These are phyloP conservation scores for Otolemur garnettii DNA, from an alignment of 2,113 vertebrate species.

Conservation along the genomic window DNA sequence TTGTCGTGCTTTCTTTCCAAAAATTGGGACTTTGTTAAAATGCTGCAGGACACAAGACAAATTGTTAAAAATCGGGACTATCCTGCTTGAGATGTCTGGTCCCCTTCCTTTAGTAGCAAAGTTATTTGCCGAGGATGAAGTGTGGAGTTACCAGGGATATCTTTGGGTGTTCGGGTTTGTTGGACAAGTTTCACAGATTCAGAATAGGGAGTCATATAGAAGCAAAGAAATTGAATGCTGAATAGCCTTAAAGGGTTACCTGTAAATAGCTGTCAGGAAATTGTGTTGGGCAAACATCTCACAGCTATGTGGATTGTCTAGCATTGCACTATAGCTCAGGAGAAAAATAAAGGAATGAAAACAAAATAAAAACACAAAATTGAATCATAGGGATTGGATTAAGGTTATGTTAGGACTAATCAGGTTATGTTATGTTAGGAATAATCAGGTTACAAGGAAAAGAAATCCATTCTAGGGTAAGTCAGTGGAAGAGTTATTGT, in stretches of 20 bases:
- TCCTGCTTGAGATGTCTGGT: too few species aligned
- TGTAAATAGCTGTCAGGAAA: neutral
- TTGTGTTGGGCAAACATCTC: neutral
- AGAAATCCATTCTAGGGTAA: neutral
- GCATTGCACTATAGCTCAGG: neutral
- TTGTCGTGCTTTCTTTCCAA: too few species aligned
- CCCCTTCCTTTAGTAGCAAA: neutral
- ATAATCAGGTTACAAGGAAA: neutral
- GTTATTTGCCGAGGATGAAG: neutral
- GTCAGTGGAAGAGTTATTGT: neutral
- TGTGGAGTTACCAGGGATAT: neutral
- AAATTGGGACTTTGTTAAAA: too few species aligned
- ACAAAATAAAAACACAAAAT: neutral
- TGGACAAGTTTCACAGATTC: neutral
- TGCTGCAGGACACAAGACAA: too few species aligned
- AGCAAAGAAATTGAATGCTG: neutral
- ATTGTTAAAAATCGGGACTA: too few species aligned
- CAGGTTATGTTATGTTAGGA: neutral
- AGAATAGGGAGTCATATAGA: neutral
- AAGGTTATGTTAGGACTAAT: neutral
- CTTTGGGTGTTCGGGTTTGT: neutral
- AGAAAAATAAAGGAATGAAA: constrained; percentile 17
- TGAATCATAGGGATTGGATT: neutral
- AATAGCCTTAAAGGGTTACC: neutral
- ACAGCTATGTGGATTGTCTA: neutral